A percentile compares a stretch with the other conserved stretches of the same genome.
These are phyloP conservation scores for Acleris holmiana DNA, from an alignment of 2,888 invertebrate genomes.

Conservation along the genomic window DNA sequence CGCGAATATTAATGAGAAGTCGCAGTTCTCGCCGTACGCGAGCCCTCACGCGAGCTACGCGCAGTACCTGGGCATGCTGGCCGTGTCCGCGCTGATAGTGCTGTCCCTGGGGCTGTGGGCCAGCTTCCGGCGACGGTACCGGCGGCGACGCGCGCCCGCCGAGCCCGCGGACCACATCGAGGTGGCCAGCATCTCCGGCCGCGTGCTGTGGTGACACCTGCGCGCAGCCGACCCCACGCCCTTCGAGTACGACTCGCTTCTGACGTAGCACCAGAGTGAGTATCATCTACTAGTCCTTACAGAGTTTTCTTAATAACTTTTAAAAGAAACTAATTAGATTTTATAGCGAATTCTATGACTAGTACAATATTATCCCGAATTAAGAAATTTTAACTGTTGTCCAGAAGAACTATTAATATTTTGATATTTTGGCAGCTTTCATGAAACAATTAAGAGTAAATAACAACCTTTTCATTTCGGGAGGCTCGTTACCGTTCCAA, in stretches of 20 bases:
- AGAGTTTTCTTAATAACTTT: too few species aligned
- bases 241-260: conserved; percentile 84
- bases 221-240: conserved; percentile 83
- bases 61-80: conserved; percentile 82
- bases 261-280: conserved; percentile 82
- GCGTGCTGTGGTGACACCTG: conserved; percentile 89
- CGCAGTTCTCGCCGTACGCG: conserved; percentile 70
- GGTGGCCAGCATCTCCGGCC: conserved; percentile 86
- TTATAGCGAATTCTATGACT: too few species aligned
- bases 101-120: conserved; percentile 83
- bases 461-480: neutral
- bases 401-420: neutral
- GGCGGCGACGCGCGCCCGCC: conserved; percentile 64
- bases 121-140: conserved; percentile 71
- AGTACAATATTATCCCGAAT: too few species aligned
- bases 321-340: neutral
- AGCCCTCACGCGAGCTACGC: conserved; percentile 63
- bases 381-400: neutral
- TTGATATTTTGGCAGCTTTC: neutral
- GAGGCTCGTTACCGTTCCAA: neutral
- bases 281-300: conserved; percentile 47
- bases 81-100: conserved; percentile 82
- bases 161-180: conserved; percentile 83
- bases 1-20: conserved; percentile 62
- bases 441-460: neutral